phyloP scores from a whole-genome alignment of 2,113 vertebrate genomes.

The Muscicapa adusta region DNA sequence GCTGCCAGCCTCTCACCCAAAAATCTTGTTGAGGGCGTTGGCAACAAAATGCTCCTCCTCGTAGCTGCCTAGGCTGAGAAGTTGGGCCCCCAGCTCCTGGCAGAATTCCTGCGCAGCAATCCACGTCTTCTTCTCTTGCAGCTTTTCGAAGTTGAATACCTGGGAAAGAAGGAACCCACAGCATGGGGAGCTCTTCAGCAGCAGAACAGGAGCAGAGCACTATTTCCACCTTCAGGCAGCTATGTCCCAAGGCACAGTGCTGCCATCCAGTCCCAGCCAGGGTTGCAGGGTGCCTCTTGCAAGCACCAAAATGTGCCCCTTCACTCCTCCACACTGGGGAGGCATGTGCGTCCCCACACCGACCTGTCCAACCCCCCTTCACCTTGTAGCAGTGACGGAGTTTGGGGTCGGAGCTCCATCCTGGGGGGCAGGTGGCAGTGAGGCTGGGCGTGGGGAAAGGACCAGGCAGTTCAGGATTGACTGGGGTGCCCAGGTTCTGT shows the following conservation, averaged over 20 bases:
- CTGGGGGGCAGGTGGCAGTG: constrained; percentile 79
- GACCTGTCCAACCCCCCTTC: background rate
- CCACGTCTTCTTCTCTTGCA: constrained; percentile 88
- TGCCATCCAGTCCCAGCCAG: background rate
- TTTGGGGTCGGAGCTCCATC: constrained; percentile 84
- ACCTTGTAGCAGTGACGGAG: constrained; percentile 96
- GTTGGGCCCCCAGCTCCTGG: constrained; percentile 81
- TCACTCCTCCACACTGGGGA: background rate
- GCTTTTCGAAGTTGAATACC: constrained; percentile 85
- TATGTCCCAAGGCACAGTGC: accelerated
- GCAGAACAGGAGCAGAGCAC: background rate
- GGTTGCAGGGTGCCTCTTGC: background rate
- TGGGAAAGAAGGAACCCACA: constrained; percentile 15
- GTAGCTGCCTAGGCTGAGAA: constrained; percentile 84
- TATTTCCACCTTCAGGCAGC: accelerated
- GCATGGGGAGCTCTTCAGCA: background rate
- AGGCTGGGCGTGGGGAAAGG: constrained; percentile 87
- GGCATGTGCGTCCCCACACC: accelerated
- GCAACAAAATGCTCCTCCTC: constrained; percentile 89
- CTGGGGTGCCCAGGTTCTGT: constrained; percentile 82
- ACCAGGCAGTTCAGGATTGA: constrained; percentile 77
- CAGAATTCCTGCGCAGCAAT: constrained; percentile 85
- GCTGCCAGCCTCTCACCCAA: constrained; percentile 77
- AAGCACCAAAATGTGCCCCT: background rate
- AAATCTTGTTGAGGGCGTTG: constrained; percentile 86